A percentile compares a stretch with the other conserved stretches of the same genome.
Evolutionary conservation across 2,888 invertebrate genomes (phyloP).

Genomic region (Clusia tigrina): DNA sequence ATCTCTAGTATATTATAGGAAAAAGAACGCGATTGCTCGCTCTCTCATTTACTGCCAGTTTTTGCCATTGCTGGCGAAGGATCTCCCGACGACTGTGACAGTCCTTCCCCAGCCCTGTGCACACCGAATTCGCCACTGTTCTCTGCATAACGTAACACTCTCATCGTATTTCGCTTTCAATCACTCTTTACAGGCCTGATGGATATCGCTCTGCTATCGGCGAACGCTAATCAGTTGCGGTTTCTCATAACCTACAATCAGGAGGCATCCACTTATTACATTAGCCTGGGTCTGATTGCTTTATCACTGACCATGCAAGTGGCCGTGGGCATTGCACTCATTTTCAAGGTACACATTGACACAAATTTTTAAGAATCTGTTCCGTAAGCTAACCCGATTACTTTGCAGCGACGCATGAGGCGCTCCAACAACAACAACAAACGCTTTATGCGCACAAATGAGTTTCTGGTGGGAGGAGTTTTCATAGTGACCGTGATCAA

Average conservation of each 20-base stretch:
- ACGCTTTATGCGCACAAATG: slow-evolving; percentile 68
- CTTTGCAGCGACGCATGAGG: slow-evolving; percentile 53
- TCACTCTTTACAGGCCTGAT: slow-evolving; percentile 69
- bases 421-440: slow-evolving; percentile 46
- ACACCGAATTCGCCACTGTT: too few relatives aligned
- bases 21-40: too few relatives aligned
- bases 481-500: slow-evolving; percentile 76
- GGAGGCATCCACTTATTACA: slow-evolving; percentile 68
- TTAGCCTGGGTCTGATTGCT: slow-evolving; percentile 69
- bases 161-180: not conserved
- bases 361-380: not conserved
- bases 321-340: slow-evolving; percentile 69
- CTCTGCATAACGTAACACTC: too few relatives aligned
- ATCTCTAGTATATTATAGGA: too few relatives aligned
- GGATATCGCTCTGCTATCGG: slow-evolving; percentile 75
- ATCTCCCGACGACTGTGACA: too few relatives aligned
- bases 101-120: too few relatives aligned
- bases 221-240: slow-evolving; percentile 75
- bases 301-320: slow-evolving; percentile 72
- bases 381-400: not conserved
- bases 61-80: too few relatives aligned
- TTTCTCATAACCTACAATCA: slow-evolving; percentile 71
- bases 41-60: too few relatives aligned
- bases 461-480: slow-evolving; percentile 70
- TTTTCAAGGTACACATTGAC: slow-evolving; percentile 68